Conservation (phyloP, 2,888 invertebrate species). For the Lucinisca nassula region DNA sequence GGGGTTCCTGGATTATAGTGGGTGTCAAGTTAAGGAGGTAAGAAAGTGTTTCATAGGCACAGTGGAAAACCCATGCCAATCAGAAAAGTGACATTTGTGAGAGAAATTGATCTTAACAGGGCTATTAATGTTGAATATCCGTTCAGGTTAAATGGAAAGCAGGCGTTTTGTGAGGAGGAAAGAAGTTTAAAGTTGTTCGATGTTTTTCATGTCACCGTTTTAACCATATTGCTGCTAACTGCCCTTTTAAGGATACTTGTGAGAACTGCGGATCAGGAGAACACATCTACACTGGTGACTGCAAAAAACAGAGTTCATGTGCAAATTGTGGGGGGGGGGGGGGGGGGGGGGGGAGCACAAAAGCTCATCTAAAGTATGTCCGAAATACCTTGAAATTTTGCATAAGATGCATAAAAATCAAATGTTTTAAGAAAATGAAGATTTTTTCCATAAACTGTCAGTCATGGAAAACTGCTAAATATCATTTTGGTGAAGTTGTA, state of each 20-base stretch:
- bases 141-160: not conserved
- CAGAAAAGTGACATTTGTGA: not conserved
- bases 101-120: not conserved
- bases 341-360: not conserved
- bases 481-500: not conserved
- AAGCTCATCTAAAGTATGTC: not conserved
- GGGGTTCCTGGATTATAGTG: not conserved
- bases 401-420: not conserved
- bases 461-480: not conserved
- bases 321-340: not conserved
- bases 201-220: slow-evolving; percentile 2
- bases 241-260: not conserved
- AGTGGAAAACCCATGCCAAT: not conserved
- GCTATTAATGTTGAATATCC: not conserved
- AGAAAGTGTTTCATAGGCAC: not conserved
- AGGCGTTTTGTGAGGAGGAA: not conserved
- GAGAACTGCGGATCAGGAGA: not conserved
- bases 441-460: not conserved
- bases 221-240: slow-evolving; percentile 8
- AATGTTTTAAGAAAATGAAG: not conserved
- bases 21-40: not conserved
- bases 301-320: not conserved
- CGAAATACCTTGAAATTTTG: not conserved
- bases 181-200: not conserved
- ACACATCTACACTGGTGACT: not conserved